Base-by-base conservation (phyloP, 1,140 invertebrate species). In the Druon quercuslanigerum region DNA sequence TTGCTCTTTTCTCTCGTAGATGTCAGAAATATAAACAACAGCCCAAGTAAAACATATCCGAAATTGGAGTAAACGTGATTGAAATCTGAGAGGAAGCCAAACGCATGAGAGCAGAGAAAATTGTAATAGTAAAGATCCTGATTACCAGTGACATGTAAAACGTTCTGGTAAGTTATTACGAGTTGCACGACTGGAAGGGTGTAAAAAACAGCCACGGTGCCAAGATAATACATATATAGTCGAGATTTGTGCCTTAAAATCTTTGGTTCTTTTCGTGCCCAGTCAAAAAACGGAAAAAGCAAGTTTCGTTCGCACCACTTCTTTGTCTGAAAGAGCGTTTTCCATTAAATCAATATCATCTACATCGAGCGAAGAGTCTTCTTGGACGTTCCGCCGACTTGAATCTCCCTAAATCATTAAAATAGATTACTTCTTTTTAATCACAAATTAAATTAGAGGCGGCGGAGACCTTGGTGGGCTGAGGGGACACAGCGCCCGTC, bases 61-160 rank as follows among this genome's bases (percentile, higher is more conserved):
- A 97, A 93, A 90, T 98, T 98, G 8, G 96, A 97, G 87, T 95
- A 98, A 16, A 98, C 94, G 88, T 97, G 97, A 92, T 96, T 96
- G 85, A 96, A 96, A n/a, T n/a, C n/a, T n/a, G n/a, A n/a, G n/a
- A n/a, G n/a, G n/a, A n/a, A n/a, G n/a, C n/a, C n/a, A n/a, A 96
- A 90, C 3, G 96, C 96, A 91, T 97, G 95, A 0, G 96, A 94
- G 90, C 97, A 98, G 13, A 96, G 89, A 89, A 98, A 98, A 90
- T 98, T 98, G 92, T 97, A 98, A 87, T 97, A 98, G 88, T 97
- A 98, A 50, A 97, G 92, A 91, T 98, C 97, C 86, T 97, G 95
- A 90, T 98, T 95, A 16, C 97, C 97, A 0, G 96, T 96, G 57
- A 94, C 92, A 84, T 95, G 94, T 8, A 98, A 87, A 1, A 96